Evolutionary conservation across 2,113 vertebrate genomes (phyloP).

Genomic region (Hippotragus niger): DNA sequence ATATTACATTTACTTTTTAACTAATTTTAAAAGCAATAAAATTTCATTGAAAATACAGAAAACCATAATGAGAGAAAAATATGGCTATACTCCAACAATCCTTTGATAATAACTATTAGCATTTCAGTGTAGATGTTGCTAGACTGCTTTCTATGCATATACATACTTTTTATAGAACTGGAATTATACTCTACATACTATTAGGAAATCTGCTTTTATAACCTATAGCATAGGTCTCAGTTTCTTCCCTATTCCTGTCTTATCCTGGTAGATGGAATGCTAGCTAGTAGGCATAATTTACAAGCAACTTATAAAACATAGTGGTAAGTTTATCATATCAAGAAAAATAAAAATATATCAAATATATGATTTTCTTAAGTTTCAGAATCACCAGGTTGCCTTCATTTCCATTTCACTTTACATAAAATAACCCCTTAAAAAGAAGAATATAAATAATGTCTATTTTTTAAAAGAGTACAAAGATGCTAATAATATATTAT

Average conservation of each 20-base stretch:
- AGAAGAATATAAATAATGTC: not conserved
- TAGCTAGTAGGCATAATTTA: not conserved
- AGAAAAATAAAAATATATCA: constrained; percentile 3
- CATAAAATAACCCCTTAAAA: not conserved
- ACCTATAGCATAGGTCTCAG: not conserved
- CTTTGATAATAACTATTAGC: not conserved
- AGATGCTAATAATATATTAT: not conserved
- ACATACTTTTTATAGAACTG: not conserved
- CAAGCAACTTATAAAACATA: not conserved
- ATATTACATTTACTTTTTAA: constrained; percentile 13
- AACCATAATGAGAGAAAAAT: not conserved
- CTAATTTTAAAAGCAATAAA: constrained; percentile 5
- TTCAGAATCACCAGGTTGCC: not conserved
- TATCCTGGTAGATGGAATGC: not conserved
- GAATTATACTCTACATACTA: not conserved
- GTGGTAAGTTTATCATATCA: not conserved
- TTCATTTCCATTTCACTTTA: constrained; percentile 3
- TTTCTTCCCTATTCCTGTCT: not conserved
- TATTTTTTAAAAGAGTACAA: not conserved
- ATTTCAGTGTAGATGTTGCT: not conserved
- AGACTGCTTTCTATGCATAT: not conserved
- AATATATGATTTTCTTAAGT: constrained; percentile 19
- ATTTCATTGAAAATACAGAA: not conserved
- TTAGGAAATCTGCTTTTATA: not conserved
- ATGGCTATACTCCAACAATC: not conserved